phyloP scores from a whole-genome alignment of 2,888 invertebrate species.

The Cotesia congregata region DNA sequence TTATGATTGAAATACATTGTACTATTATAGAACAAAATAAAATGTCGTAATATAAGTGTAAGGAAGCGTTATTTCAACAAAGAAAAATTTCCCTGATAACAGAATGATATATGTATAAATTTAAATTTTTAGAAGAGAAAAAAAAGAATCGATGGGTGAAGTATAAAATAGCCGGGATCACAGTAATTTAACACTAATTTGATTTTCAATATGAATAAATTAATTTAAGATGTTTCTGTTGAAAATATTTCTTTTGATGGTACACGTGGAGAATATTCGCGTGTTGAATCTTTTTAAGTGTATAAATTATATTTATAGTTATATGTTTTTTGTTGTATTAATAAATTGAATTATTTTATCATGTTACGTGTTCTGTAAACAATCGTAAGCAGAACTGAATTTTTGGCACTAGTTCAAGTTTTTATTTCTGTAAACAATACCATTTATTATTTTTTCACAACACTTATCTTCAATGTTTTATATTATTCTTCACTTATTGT shows the following conservation, averaged over 20 bases:
- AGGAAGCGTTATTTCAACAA: not conserved
- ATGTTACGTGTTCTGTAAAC: slow-evolving; percentile 9
- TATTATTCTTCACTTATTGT: not conserved
- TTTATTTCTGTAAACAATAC: not conserved
- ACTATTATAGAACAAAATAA: too few relatives aligned
- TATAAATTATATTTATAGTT: not conserved
- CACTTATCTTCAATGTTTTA: not conserved
- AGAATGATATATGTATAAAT: not conserved
- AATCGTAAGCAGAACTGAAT: slow-evolving; percentile 19
- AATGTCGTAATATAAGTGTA: not conserved
- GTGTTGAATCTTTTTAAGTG: not conserved
- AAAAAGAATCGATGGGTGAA: not conserved
- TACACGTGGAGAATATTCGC: not conserved
- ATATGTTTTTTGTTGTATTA: not conserved
- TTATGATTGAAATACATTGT: too few relatives aligned
- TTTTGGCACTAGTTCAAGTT: slow-evolving; percentile 7
- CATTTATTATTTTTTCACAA: slow-evolving; percentile 2
- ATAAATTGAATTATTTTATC: not conserved
- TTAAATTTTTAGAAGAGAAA: not conserved
- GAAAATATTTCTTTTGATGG: not conserved
- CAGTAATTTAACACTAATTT: not conserved
- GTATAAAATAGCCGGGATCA: not conserved
- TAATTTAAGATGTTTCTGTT: not conserved
- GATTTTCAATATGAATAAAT: not conserved
- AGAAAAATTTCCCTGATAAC: not conserved